Conservation (phyloP, 92 coral and sea anemone species). For the Epizoanthus fatuus region DNA sequence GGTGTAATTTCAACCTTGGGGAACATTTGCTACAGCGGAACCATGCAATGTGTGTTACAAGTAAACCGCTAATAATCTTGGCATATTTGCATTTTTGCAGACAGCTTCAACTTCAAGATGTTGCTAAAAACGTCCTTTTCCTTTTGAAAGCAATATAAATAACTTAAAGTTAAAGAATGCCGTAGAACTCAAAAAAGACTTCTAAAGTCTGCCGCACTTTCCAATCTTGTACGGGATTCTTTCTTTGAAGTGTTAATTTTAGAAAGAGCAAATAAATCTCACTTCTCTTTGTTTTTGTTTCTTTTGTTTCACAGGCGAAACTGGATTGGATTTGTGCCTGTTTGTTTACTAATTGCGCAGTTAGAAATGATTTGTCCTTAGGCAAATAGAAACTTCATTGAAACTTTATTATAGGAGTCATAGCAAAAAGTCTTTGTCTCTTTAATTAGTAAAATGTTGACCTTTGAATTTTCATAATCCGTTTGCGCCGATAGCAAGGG, state of each 20-base stretch:
- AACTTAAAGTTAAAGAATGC: neutral
- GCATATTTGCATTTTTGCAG: neutral
- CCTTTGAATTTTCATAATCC: slow-evolving; percentile 36
- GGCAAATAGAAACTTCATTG: slow-evolving; percentile 32
- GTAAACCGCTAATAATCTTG: neutral
- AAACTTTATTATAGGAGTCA: slow-evolving; percentile 16
- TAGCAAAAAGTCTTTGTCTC: slow-evolving; percentile 6
- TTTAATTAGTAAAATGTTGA: slow-evolving; percentile 34
- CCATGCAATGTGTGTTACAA: neutral
- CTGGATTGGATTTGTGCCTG: slow-evolving; percentile 29
- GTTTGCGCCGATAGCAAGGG: slow-evolving; percentile 26
- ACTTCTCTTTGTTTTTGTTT: slow-evolving; percentile 17
- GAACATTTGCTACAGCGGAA: neutral
- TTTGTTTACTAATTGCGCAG: slow-evolving; percentile 38
- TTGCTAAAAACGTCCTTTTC: neutral
- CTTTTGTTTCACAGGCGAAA: slow-evolving; percentile 39
- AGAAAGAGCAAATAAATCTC: neutral
- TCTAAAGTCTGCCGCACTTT: slow-evolving; percentile 18
- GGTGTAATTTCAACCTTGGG: neutral
- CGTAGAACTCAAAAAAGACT: neutral
- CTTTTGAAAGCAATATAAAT: slow-evolving; percentile 3
- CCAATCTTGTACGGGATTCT: neutral
- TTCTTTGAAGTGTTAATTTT: slow-evolving; percentile 44
- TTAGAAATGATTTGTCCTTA: slow-evolving; percentile 22
- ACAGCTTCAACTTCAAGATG: neutral